These are phyloP conservation scores for Diachasmimorpha longicaudata DNA, from an alignment of 1,140 invertebrate genomes.

Conservation along the genomic window DNA sequence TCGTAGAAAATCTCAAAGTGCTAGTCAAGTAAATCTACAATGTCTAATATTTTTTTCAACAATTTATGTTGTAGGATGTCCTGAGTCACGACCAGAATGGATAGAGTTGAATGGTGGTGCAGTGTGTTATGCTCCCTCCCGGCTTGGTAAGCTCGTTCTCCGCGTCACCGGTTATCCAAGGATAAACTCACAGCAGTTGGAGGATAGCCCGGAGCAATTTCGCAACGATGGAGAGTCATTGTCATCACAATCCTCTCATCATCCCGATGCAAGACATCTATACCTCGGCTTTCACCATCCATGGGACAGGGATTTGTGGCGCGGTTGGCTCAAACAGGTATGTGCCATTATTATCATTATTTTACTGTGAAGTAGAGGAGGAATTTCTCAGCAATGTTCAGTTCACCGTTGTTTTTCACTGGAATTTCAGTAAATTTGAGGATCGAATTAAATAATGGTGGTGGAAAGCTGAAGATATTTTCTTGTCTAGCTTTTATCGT, in stretches of 20 bases:
- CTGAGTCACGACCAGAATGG: constrained; percentile 56
- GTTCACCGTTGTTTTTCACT: too few species aligned
- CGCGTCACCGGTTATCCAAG: constrained; percentile 58
- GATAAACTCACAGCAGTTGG: constrained; percentile 35
- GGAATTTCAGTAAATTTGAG: too few species aligned
- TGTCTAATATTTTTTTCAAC: neutral
- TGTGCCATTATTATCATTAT: constrained; percentile 13
- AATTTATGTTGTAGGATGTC: constrained; percentile 41
- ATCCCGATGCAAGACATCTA: constrained; percentile 57
- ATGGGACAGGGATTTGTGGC: constrained; percentile 72
- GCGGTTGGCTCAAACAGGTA: constrained; percentile 69
- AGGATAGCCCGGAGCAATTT: constrained; percentile 39
- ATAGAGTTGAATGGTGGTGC: constrained; percentile 56
- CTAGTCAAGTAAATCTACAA: too few species aligned
- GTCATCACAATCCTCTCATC: constrained; percentile 32
- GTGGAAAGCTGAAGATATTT: too few species aligned
- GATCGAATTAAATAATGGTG: too few species aligned
- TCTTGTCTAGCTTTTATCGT: too few species aligned
- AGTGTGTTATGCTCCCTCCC: constrained; percentile 56
- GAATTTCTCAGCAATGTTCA: too few species aligned
- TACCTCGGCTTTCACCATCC: constrained; percentile 70
- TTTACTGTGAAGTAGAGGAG: neutral
- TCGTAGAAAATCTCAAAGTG: neutral
- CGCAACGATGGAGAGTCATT: constrained; percentile 29
- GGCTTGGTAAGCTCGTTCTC: constrained; percentile 60